Evolutionary conservation across 2,797 vertebrate genomes (phyloP).

Genomic region (Catamblyrhynchus diadema): DNA sequence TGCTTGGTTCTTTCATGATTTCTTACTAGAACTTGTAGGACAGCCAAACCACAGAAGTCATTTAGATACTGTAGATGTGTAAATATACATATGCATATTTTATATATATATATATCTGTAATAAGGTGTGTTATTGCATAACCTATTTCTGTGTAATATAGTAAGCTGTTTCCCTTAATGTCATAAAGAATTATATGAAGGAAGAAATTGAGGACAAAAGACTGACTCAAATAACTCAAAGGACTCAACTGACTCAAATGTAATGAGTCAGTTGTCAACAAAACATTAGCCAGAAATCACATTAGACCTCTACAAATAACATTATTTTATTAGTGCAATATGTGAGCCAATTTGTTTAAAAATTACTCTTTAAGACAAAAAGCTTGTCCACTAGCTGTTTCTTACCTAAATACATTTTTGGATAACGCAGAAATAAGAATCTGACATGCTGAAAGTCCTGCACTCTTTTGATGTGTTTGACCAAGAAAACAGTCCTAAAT

Average conservation of each 20-base stretch:
- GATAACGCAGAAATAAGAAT: neutral
- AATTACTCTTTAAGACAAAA: neutral
- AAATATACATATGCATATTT: neutral
- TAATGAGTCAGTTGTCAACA: neutral
- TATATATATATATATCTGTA: neutral
- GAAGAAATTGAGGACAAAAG: neutral
- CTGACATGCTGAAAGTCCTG: neutral
- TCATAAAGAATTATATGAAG: neutral
- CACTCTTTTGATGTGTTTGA: neutral
- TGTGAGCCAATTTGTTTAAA: neutral
- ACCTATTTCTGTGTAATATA: neutral
- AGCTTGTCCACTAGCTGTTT: neutral
- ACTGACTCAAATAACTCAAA: too few relatives aligned
- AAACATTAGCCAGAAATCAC: neutral
- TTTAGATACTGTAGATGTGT: neutral
- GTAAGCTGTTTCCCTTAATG: neutral
- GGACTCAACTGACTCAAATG: neutral
- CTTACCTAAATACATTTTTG: neutral
- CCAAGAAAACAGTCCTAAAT: neutral
- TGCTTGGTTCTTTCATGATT: neutral
- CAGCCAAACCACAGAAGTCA: neutral
- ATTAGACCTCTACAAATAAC: neutral
- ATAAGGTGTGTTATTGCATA: neutral
- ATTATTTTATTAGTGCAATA: neutral
- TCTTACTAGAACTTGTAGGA: neutral